Evolutionary conservation across 2,113 vertebrate species (phyloP).

Genomic region (Megaleporinus macrocephalus): DNA sequence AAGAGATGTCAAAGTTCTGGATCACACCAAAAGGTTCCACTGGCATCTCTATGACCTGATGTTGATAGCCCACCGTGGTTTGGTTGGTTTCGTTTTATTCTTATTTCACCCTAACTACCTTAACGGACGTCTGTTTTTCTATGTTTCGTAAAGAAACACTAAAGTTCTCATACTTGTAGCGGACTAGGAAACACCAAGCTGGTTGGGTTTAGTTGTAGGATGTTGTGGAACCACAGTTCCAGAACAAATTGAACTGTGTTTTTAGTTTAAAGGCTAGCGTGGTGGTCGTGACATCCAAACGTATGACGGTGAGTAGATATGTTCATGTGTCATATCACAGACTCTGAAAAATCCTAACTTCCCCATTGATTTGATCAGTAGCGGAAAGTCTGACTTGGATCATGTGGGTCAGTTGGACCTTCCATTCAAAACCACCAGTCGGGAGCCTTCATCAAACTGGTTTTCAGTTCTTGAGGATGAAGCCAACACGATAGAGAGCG

Average conservation of each 20-base stretch:
- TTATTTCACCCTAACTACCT: conserved; percentile 45
- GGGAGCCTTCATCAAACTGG: background rate
- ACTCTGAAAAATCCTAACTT: background rate
- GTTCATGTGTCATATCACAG: background rate
- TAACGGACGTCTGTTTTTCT: conserved; percentile 32
- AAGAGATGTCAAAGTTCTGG: background rate
- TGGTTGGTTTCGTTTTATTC: conserved; percentile 1
- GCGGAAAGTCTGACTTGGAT: background rate
- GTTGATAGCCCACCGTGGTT: background rate
- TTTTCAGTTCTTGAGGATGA: background rate
- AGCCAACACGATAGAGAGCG: too few relatives aligned
- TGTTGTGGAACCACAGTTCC: background rate
- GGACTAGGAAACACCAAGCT: conserved; percentile 19
- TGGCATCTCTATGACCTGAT: background rate
- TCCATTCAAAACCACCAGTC: background rate
- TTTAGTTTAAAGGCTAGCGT: background rate
- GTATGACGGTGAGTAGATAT: background rate
- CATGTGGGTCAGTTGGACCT: background rate
- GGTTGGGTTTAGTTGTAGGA: background rate
- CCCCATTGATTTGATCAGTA: background rate
- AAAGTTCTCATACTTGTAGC: conserved; percentile 18
- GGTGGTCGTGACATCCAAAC: background rate
- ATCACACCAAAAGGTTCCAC: background rate
- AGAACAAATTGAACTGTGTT: background rate
- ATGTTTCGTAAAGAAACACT: conserved; percentile 10